Percentiles rank a stretch among this genome's conserved stretches.
Conservation (phyloP, 2,113 vertebrate genomes). For the Cyphomyrus discorhynchus region DNA sequence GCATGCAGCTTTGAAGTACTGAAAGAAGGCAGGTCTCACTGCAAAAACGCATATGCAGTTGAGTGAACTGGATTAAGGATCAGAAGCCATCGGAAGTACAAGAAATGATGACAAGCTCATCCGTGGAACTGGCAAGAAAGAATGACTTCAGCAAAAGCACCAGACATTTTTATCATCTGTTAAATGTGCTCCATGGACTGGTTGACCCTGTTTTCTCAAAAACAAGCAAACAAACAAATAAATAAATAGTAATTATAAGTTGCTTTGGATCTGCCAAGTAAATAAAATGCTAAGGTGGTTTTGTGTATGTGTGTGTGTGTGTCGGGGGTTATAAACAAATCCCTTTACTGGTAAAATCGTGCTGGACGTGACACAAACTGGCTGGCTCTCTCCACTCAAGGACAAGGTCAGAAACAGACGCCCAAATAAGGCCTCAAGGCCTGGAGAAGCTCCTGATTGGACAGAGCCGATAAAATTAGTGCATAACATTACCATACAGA, state of each 20-base stretch:
- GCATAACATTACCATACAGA: neutral
- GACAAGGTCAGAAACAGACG: neutral
- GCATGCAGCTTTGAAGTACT: neutral
- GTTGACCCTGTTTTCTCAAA: neutral
- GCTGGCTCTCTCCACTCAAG: neutral
- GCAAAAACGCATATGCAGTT: slow-evolving; percentile 21
- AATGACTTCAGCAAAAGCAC: neutral
- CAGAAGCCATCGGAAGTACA: slow-evolving; percentile 14
- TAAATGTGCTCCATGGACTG: neutral
- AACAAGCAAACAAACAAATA: neutral
- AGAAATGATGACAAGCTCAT: neutral
- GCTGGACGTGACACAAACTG: neutral
- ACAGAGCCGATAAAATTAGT: neutral
- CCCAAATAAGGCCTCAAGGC: neutral
- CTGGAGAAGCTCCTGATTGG: neutral
- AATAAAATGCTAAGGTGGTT: neutral
- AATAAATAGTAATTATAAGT: neutral
- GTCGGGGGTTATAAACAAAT: neutral
- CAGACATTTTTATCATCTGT: neutral
- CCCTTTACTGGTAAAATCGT: neutral
- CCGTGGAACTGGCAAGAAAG: neutral
- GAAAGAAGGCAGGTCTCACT: slow-evolving; percentile 7
- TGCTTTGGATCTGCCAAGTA: neutral
- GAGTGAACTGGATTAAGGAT: slow-evolving; percentile 26
- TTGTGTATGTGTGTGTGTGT: neutral